These are phyloP conservation scores for Chloropsis cyanopogon DNA, from an alignment of 2,113 vertebrate genomes.

Conservation along the genomic window DNA sequence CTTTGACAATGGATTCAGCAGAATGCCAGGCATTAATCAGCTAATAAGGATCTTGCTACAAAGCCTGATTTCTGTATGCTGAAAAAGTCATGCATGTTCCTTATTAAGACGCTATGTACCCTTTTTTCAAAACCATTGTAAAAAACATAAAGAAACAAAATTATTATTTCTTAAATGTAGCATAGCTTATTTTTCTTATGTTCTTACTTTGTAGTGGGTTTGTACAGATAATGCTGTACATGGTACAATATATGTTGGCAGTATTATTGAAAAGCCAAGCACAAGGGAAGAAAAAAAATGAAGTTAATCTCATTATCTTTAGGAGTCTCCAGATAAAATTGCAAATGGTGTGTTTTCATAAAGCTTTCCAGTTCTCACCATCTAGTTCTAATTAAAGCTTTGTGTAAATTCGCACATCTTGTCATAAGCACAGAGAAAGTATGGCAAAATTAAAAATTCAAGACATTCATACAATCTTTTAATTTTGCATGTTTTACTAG, in stretches of 20 bases:
- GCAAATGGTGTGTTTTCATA: background rate
- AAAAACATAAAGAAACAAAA: background rate
- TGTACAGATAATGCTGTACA: background rate
- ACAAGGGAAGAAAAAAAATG: background rate
- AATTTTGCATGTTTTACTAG: background rate
- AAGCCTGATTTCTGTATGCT: background rate
- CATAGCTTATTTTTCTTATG: background rate
- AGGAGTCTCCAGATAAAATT: background rate
- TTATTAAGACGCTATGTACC: background rate
- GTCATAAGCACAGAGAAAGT: background rate
- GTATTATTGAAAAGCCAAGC: background rate
- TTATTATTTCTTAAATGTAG: background rate
- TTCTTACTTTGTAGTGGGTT: background rate
- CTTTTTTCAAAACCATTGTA: background rate
- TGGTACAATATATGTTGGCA: background rate
- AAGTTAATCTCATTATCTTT: constrained; percentile 25
- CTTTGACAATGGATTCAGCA: background rate
- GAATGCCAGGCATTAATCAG: background rate
- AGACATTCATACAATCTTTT: background rate
- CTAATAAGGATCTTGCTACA: background rate
- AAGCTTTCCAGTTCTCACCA: background rate
- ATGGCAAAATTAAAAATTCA: background rate
- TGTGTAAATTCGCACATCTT: background rate
- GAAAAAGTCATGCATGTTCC: background rate
- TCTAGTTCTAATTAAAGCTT: constrained; percentile 13